phyloP scores from a whole-genome alignment of 2,113 vertebrate species.

The Poicephalus gulielmi region DNA sequence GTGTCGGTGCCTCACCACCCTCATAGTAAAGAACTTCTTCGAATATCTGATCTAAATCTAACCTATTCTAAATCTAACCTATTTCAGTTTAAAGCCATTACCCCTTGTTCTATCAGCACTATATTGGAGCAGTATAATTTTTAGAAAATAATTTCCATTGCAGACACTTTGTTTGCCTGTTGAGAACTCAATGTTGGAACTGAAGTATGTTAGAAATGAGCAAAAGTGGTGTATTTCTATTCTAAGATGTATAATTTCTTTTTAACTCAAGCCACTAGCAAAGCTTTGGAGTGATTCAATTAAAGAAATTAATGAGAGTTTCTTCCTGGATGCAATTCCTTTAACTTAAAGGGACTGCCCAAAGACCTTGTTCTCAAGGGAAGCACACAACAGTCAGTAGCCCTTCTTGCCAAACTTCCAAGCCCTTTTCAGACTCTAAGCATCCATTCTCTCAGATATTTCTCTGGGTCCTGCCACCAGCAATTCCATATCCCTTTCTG shows the following conservation, averaged over 20 bases:
- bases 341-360: not conserved
- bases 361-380: not conserved
- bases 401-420: not conserved
- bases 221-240: not conserved
- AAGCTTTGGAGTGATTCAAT: not conserved
- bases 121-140: not conserved
- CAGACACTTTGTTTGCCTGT: not conserved
- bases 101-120: too few relatives aligned
- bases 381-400: not conserved
- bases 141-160: not conserved
- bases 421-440: not conserved
- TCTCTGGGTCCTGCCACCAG: not conserved
- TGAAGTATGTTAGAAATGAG: not conserved
- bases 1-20: too few relatives aligned
- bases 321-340: not conserved
- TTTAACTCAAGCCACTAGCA: not conserved
- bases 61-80: too few relatives aligned
- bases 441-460: not conserved
- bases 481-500: not conserved
- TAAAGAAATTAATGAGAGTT: not conserved
- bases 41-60: too few relatives aligned
- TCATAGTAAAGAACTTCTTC: too few relatives aligned
- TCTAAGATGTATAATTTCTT: not conserved
- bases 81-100: too few relatives aligned
- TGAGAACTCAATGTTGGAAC: not conserved